phyloP scores from a whole-genome alignment of 2,888 invertebrate genomes.

The Agrotis puta region DNA sequence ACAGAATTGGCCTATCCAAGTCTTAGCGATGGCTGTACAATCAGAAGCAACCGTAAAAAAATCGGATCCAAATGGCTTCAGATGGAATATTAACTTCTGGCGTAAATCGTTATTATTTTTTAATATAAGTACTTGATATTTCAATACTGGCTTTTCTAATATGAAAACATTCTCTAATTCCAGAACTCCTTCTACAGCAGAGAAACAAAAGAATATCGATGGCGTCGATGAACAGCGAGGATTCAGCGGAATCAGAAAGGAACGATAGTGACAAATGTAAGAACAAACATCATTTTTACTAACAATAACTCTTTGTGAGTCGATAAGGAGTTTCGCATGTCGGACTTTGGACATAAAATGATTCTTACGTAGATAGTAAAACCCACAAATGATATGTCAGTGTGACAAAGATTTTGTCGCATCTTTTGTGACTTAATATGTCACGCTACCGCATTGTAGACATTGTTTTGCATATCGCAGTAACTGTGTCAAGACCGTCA shows the following conservation, averaged over 20 bases:
- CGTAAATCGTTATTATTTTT: too few species aligned
- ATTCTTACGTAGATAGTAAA: conserved; percentile 20
- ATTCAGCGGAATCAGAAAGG: conserved; percentile 81
- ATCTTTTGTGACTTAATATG: conserved; percentile 6
- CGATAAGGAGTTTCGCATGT: conserved; percentile 33
- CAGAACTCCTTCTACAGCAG: conserved; percentile 86
- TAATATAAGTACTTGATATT: too few species aligned
- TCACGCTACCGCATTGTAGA: background rate
- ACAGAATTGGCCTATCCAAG: too few species aligned
- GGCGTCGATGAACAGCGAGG: conserved; percentile 86
- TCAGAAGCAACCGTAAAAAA: too few species aligned
- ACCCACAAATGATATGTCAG: background rate
- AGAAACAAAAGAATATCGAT: conserved; percentile 86
- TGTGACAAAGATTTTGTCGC: conserved; percentile 22
- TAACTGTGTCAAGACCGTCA: conserved; percentile 35
- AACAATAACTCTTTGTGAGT: conserved; percentile 13
- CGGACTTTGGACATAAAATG: conserved; percentile 24
- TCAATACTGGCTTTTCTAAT: conserved; percentile 2
- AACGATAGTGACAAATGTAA: conserved; percentile 87
- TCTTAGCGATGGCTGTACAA: too few species aligned
- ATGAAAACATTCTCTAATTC: conserved; percentile 61
- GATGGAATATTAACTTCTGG: too few species aligned
- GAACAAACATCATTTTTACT: conserved; percentile 51
- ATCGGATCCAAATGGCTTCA: too few species aligned
- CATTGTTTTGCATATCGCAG: conserved; percentile 23